Conservation (phyloP, 2,113 vertebrate genomes). For the Anhinga anhinga region DNA sequence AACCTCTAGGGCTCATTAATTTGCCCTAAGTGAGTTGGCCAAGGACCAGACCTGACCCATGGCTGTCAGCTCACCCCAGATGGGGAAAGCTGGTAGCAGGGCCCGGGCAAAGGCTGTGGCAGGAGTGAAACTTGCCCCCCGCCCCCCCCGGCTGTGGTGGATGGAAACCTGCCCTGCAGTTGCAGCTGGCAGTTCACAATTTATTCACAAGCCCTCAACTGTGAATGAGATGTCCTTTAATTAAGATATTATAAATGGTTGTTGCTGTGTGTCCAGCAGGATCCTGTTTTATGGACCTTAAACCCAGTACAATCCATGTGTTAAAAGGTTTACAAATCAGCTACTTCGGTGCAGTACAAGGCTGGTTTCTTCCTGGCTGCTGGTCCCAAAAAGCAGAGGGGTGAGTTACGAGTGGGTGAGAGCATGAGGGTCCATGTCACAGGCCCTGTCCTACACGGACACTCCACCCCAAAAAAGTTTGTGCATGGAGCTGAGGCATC, state of each 20-base stretch:
- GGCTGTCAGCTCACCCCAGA: not conserved
- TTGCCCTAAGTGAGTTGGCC: not conserved
- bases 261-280: not conserved
- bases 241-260: not conserved
- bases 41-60: fast-evolving
- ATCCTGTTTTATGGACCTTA: not conserved
- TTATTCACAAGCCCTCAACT: not conserved
- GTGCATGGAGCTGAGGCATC: not conserved
- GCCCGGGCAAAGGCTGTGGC: fast-evolving
- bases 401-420: fast-evolving
- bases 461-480: fast-evolving
- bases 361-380: not conserved
- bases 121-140: not conserved
- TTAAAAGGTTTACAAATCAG: not conserved
- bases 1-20: not conserved
- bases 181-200: not conserved
- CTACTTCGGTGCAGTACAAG: fast-evolving
- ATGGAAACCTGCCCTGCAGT: fast-evolving
- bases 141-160: too few species aligned
- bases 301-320: too few species aligned
- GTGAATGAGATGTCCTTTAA: not conserved
- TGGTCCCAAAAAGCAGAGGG: not conserved
- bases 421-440: fast-evolving
- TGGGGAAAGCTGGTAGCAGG: not conserved
- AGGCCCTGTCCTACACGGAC: not conserved